Base-by-base conservation (phyloP, 1,140 invertebrate genomes). In the Nymphalis io region DNA sequence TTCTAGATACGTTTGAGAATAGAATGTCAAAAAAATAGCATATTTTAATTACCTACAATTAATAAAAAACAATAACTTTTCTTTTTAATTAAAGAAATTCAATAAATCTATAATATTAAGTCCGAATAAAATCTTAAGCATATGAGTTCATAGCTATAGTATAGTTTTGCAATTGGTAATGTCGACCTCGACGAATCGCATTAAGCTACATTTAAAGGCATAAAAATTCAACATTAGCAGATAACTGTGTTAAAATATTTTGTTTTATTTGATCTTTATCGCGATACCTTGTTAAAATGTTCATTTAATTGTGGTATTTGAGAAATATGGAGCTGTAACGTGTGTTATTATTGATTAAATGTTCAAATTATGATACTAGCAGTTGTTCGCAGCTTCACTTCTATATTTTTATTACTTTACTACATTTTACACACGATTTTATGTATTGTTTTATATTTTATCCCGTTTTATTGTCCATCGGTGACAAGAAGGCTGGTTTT, bases 251-350 rank as follows among this genome's bases (percentile, higher is more conserved):
- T 63, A 53, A 51, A 63, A 63, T 48, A 48, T 46, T 62, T 46
- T 48, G 60, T 62, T 62, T 62, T 62, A 62, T 62, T 62, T 48
- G 60, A 62, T 62, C 60, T 63, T 51, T 63, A 53, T 63, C 60
- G n/a, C 60, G 42, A 62, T 46, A 62, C 21, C 23, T 62, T 23
- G 60, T 62, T 62, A 62, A 62, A 48, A 62, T 62, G 46, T 20
- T 16, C 27, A 33, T 62, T 51, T 62, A 62, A 62, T 62, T 62
- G 60, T 39, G 60, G 42, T 16, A 62, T 62, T 39, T 18, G 21
- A 44, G 23, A 33, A 48, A 62, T 62, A 62, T 48, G 60, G 60
- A 8, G 18, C 33, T 51, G 5, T 46, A n/a, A 46, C 15, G 5
- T n/a, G 44, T 12, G 18, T 33, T 15, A 33, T 44, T 46, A 23